Percentiles rank a stretch among this genome's conserved stretches.
Conservation (phyloP, 1,140 invertebrate species). For the Aphis gossypii region DNA sequence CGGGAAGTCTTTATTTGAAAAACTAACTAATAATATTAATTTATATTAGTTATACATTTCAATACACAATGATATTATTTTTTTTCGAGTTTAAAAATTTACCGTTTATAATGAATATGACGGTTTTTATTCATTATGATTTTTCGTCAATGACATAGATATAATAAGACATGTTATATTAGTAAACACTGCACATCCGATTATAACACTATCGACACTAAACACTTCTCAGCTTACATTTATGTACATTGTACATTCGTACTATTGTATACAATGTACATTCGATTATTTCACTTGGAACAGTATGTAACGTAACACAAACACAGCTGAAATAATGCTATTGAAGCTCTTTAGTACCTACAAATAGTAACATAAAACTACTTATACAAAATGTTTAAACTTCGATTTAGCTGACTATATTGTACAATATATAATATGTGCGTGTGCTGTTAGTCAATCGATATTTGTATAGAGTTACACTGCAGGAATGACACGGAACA, state of each 20-base stretch:
- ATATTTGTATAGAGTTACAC: constrained; percentile 34
- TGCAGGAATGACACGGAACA: background rate
- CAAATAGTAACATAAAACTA: constrained; percentile 37
- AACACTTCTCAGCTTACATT: background rate
- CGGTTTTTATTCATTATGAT: background rate
- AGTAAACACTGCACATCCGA: background rate
- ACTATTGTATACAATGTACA: background rate
- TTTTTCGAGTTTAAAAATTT: background rate
- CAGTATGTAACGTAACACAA: constrained; percentile 2
- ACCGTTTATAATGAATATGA: background rate
- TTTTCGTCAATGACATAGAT: background rate
- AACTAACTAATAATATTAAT: background rate
- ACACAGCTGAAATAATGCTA: constrained; percentile 3
- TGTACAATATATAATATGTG: background rate
- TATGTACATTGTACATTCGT: background rate
- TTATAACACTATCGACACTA: background rate
- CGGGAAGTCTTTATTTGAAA: background rate
- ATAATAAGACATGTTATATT: background rate
- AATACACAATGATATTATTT: background rate
- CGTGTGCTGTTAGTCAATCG: constrained; percentile 2
- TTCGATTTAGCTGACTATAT: background rate
- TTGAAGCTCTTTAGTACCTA: background rate
- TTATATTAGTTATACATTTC: background rate
- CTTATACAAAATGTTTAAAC: constrained; percentile 25
- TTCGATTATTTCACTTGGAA: background rate